Conservation (phyloP, 2,113 vertebrate species). For the Rhipidura dahli region DNA sequence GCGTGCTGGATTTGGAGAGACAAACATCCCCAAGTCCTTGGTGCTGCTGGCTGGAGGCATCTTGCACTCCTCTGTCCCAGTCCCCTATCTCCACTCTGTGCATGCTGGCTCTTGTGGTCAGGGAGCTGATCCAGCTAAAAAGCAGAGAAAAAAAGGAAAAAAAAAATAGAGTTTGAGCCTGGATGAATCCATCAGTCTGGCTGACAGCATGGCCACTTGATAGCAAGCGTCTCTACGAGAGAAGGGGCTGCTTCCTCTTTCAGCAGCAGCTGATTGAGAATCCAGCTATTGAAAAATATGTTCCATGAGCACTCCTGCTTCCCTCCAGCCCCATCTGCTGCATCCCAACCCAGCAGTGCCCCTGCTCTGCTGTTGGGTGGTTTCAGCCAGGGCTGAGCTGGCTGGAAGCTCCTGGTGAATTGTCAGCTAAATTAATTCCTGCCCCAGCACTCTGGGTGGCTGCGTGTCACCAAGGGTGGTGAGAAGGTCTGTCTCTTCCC, state of each 20-base stretch:
- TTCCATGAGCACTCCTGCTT: background rate
- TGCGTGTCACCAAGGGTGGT: background rate
- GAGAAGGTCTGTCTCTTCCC: background rate
- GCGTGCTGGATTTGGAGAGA: background rate
- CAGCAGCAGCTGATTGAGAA: background rate
- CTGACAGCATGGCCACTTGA: rapidly evolving
- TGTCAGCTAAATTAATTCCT: background rate
- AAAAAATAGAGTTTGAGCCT: background rate
- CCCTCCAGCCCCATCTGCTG: background rate
- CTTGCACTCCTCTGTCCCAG: background rate
- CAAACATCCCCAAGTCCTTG: background rate
- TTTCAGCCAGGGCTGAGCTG: background rate
- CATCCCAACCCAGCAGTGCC: background rate
- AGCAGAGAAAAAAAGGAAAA: background rate
- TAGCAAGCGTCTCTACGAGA: background rate
- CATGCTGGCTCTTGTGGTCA: background rate
- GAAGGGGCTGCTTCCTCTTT: background rate
- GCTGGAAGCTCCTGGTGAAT: background rate
- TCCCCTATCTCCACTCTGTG: background rate
- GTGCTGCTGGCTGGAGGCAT: background rate
- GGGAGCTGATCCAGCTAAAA: background rate
- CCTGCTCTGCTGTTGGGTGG: rapidly evolving
- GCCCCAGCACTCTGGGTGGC: background rate
- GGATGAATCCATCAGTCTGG: background rate
- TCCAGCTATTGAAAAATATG: background rate